Percentiles rank a stretch among this genome's conserved stretches.
phyloP scores from a whole-genome alignment of 2,113 vertebrate genomes.

The Deroptyus accipitrinus region DNA sequence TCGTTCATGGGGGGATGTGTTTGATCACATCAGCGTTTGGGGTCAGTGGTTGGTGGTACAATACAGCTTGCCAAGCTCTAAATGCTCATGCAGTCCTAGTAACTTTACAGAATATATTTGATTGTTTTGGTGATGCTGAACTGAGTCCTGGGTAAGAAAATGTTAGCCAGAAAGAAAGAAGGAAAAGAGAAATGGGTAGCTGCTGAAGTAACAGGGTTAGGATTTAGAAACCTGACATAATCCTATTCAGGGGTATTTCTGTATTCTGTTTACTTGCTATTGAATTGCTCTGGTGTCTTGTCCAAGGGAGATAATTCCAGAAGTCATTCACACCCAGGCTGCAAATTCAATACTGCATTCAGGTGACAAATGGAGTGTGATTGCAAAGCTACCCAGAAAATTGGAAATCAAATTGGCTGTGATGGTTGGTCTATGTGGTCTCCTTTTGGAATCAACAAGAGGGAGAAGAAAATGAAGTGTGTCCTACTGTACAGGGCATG shows the following conservation, averaged over 20 bases:
- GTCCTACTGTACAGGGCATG: neutral
- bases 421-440: slow-evolving; percentile 1
- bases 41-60: slow-evolving; percentile 7
- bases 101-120: neutral
- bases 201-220: slow-evolving; percentile 13
- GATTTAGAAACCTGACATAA: slow-evolving; percentile 16
- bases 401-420: slow-evolving; percentile 22
- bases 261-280: slow-evolving; percentile 44
- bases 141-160: slow-evolving; percentile 2
- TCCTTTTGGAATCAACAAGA: slow-evolving; percentile 32
- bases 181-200: neutral
- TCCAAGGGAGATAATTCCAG: slow-evolving; percentile 45
- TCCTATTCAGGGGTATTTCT: slow-evolving; percentile 16
- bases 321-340: slow-evolving; percentile 11
- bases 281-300: slow-evolving; percentile 31
- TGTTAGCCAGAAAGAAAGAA: slow-evolving; percentile 8
- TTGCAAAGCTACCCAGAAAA: slow-evolving; percentile 41
- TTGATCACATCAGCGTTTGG: slow-evolving; percentile 50
- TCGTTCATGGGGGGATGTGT: slow-evolving; percentile 29
- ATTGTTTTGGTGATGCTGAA: neutral
- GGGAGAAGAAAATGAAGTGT: neutral
- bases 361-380: slow-evolving; percentile 30
- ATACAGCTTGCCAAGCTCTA: neutral
- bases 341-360: neutral
- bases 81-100: neutral